These are phyloP conservation scores for Rotaria sp. DNA, from an alignment of 2,888 invertebrate genomes.

Conservation along the genomic window DNA sequence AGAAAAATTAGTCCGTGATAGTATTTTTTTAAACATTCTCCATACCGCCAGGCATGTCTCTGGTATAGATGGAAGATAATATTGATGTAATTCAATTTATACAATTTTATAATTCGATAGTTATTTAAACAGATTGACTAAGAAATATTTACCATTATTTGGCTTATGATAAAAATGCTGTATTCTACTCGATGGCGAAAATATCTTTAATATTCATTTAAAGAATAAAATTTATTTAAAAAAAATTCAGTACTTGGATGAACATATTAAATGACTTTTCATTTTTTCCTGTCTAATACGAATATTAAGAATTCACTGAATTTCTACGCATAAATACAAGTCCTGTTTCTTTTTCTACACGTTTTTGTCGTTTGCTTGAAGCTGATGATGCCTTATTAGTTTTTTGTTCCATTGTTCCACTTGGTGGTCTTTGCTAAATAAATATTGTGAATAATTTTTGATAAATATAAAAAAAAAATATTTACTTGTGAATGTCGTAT, in stretches of 20 bases:
- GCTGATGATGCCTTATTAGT: neutral
- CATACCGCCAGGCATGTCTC: too few relatives aligned
- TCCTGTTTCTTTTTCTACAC: neutral
- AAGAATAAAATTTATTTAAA: neutral
- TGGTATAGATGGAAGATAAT: too few relatives aligned
- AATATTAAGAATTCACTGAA: conserved; percentile 16
- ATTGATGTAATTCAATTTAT: too few relatives aligned
- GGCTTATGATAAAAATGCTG: too few relatives aligned
- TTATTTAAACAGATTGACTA: too few relatives aligned
- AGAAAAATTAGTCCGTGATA: too few relatives aligned
- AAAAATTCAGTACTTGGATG: neutral
- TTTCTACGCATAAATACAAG: conserved; percentile 4
- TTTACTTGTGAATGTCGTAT: neutral
- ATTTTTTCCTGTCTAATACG: neutral
- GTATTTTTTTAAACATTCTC: too few relatives aligned
- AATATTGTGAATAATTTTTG: neutral
- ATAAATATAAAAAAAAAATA: neutral
- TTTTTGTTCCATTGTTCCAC: neutral
- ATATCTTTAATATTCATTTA: neutral
- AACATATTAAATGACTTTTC: neutral
- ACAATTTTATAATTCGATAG: too few relatives aligned
- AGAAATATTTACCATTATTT: too few relatives aligned
- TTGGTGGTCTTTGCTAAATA: conserved; percentile 13
- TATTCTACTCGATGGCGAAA: too few relatives aligned
- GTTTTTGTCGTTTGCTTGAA: neutral